These are phyloP conservation scores for Eupeodes corollae DNA, from an alignment of 1,140 invertebrate genomes.

Conservation along the genomic window DNA sequence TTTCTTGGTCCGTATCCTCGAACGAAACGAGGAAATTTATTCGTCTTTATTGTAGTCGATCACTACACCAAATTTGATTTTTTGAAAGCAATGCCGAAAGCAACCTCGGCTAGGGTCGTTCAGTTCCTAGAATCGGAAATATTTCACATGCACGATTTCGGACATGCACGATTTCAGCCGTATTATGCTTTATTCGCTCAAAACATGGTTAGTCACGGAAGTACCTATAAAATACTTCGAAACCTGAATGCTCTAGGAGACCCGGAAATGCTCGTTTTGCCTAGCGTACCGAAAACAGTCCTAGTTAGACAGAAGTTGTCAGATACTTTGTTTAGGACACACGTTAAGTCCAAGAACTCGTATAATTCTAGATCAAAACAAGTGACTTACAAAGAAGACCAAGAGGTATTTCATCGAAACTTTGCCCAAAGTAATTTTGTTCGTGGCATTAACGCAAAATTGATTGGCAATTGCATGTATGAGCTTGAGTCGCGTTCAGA, in stretches of 20 bases:
- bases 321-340: not conserved
- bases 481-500: too few species aligned
- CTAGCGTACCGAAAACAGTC: too few species aligned
- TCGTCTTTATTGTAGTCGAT: conserved; percentile 9
- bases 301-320: not conserved
- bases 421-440: conserved; percentile 1
- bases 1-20: conserved; percentile 4
- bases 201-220: not conserved
- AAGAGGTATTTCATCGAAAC: conserved; percentile 2
- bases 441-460: not conserved
- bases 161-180: not conserved
- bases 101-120: conserved; percentile 3
- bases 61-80: conserved; percentile 11
- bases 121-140: conserved; percentile 7
- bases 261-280: not conserved
- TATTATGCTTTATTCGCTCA: not conserved
- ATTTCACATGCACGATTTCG: not conserved
- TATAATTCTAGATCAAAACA: conserved; percentile 1
- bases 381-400: not conserved
- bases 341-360: not conserved
- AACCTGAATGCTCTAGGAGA: not conserved
- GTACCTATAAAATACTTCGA: not conserved
- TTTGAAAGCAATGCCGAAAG: conserved; percentile 8
- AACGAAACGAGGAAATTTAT: conserved; percentile 4
- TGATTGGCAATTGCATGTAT: too few species aligned